Conservation (phyloP, 1,140 invertebrate genomes). For the Coptotermes formosanus region DNA sequence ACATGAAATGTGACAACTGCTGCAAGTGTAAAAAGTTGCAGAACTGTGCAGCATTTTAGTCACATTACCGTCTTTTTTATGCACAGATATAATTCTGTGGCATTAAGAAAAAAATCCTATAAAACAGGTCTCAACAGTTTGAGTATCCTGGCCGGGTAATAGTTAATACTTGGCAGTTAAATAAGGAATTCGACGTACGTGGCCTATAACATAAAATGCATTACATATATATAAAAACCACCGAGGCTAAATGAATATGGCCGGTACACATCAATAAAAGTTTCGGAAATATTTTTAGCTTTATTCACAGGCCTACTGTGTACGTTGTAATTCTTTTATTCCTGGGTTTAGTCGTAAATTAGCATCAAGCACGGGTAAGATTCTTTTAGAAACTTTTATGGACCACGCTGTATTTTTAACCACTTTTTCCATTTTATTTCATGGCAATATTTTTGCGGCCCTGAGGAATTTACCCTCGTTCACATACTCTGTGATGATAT, state of each 20-base stretch:
- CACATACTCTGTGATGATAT: background rate
- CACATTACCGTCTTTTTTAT: background rate
- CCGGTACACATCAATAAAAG: background rate
- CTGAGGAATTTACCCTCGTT: background rate
- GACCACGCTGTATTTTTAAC: background rate
- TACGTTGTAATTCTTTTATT: background rate
- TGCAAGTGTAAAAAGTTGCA: no score
- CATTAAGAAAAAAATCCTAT: background rate
- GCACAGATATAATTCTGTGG: background rate
- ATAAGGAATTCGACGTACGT: background rate
- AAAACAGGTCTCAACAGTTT: constrained; percentile 14
- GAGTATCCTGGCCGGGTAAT: background rate
- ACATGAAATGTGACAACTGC: no score
- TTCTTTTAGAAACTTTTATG: background rate
- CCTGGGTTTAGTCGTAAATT: background rate
- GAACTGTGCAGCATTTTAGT: no score
- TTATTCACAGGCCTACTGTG: background rate
- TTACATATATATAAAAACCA: background rate
- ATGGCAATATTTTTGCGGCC: background rate
- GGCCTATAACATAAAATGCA: background rate
- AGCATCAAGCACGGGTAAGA: background rate
- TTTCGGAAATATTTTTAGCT: background rate
- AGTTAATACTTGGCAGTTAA: background rate
- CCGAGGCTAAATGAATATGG: background rate
- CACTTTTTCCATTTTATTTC: background rate